Percentiles rank a stretch among this genome's conserved stretches.
These are phyloP conservation scores for Drosophila quinaria DNA, from an alignment of 2,888 invertebrate species.

Conservation along the genomic window DNA sequence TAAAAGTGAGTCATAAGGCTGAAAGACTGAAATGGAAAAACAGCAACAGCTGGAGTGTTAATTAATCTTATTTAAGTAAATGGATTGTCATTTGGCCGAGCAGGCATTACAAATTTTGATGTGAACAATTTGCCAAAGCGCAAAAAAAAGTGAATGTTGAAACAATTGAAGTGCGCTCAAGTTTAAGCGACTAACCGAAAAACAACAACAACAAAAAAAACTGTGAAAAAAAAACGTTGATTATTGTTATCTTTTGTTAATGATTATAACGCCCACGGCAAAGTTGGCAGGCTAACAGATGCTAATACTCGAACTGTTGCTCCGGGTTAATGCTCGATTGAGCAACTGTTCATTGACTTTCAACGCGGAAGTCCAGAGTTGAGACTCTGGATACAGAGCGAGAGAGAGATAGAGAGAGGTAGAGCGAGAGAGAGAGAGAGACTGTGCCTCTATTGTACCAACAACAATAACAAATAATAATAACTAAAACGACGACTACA, in stretches of 20 bases:
- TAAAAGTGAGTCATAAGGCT: slow-evolving; percentile 43
- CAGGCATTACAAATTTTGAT: slow-evolving; percentile 64
- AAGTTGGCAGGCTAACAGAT: slow-evolving; percentile 30
- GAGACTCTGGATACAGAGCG: slow-evolving; percentile 8
- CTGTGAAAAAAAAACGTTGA: slow-evolving; percentile 29
- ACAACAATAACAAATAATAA: slow-evolving; percentile 16
- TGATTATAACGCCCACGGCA: slow-evolving; percentile 71
- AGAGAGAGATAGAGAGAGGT: slow-evolving; percentile 8
- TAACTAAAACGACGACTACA: slow-evolving; percentile 23
- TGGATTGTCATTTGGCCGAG: slow-evolving; percentile 69
- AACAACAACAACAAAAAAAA: slow-evolving; percentile 3
- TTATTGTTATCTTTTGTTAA: slow-evolving; percentile 76
- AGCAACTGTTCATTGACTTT: slow-evolving; percentile 72
- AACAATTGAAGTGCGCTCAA: slow-evolving; percentile 70
- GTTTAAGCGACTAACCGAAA: slow-evolving; percentile 33
- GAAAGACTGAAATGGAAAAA: slow-evolving; percentile 40
- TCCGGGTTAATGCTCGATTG: slow-evolving; percentile 76
- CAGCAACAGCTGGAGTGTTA: slow-evolving; percentile 54
- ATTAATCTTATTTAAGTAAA: slow-evolving; percentile 76
- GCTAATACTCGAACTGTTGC: slow-evolving; percentile 30
- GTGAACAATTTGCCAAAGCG: slow-evolving; percentile 40
- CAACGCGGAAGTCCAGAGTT: slow-evolving; percentile 70
- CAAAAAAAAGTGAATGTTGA: slow-evolving; percentile 67
- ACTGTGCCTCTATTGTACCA: slow-evolving; percentile 18
- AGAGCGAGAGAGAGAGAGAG: not conserved